phyloP scores from a whole-genome alignment of 2,888 invertebrate species.

The Leptinotarsa haldemani region DNA sequence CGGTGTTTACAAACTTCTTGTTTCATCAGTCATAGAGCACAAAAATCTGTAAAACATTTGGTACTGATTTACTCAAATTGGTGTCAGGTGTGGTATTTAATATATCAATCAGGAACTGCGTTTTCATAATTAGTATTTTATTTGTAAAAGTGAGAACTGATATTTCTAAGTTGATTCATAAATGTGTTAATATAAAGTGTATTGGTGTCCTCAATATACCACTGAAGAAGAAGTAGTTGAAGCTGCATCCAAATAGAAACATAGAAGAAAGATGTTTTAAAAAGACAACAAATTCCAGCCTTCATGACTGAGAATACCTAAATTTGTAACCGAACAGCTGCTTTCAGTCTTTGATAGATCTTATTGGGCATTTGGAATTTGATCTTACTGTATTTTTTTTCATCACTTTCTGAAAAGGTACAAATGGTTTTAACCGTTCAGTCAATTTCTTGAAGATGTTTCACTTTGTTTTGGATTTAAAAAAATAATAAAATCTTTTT shows the following conservation, averaged over 20 bases:
- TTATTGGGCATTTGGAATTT: constrained; percentile 2
- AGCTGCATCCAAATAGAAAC: background rate
- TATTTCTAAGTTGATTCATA: background rate
- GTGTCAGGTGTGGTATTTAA: background rate
- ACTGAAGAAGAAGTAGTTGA: background rate
- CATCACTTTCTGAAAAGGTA: constrained; percentile 32
- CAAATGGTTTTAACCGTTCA: constrained; percentile 31
- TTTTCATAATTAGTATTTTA: too few species aligned
- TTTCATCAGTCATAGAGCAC: background rate
- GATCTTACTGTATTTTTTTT: constrained; percentile 26
- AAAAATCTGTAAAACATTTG: background rate
- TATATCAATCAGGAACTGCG: too few species aligned
- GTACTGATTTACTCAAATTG: background rate
- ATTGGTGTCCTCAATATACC: constrained; percentile 1
- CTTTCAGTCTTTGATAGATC: background rate
- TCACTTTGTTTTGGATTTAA: background rate
- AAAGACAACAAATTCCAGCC: constrained; percentile 14
- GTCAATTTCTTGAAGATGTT: background rate
- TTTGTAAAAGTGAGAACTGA: too few species aligned
- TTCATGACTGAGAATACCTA: background rate
- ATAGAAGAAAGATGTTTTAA: background rate
- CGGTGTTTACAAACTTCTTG: background rate
- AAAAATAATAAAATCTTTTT: background rate
- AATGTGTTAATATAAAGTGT: background rate
- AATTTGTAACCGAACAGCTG: background rate